Evolutionary conservation across 2,888 invertebrate species (phyloP).

Genomic region (Pediacus dermestoides): DNA sequence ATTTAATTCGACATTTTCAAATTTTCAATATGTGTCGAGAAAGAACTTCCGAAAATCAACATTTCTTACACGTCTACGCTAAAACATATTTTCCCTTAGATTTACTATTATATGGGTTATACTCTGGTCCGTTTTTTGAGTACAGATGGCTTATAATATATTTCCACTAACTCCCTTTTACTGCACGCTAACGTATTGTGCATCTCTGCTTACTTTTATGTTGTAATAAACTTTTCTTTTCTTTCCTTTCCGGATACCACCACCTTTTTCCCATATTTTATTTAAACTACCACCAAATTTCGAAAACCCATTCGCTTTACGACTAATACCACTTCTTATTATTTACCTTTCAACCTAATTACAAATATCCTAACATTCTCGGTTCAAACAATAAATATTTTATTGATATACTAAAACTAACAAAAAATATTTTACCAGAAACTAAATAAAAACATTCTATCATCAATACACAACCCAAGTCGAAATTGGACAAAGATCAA

Average conservation of each 20-base stretch:
- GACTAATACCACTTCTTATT: too few relatives aligned
- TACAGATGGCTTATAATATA: conserved; percentile 32
- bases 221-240: conserved; percentile 22
- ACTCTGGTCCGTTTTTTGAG: conserved; percentile 25
- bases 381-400: too few relatives aligned
- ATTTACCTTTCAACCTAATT: too few relatives aligned
- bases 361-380: too few relatives aligned
- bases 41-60: conserved; percentile 23
- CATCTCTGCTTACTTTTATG: conserved; percentile 22
- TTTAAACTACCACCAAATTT: too few relatives aligned
- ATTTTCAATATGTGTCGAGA: conserved; percentile 30
- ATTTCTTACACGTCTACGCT: conserved; percentile 32
- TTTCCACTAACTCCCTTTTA: conserved; percentile 27
- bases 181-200: conserved; percentile 19
- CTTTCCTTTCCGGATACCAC: conserved; percentile 11
- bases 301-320: too few relatives aligned
- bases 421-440: too few relatives aligned
- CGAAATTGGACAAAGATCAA: too few relatives aligned
- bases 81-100: conserved; percentile 31
- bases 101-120: conserved; percentile 28
- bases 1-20: conserved; percentile 34
- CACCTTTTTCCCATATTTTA: too few relatives aligned
- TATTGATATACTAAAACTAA: too few relatives aligned
- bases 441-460: too few relatives aligned
- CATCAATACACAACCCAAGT: too few relatives aligned